A percentile compares a stretch with the other conserved stretches of the same genome.
Evolutionary conservation across 2,888 invertebrate species (phyloP).

Genomic region (Tetranychus piercei): DNA sequence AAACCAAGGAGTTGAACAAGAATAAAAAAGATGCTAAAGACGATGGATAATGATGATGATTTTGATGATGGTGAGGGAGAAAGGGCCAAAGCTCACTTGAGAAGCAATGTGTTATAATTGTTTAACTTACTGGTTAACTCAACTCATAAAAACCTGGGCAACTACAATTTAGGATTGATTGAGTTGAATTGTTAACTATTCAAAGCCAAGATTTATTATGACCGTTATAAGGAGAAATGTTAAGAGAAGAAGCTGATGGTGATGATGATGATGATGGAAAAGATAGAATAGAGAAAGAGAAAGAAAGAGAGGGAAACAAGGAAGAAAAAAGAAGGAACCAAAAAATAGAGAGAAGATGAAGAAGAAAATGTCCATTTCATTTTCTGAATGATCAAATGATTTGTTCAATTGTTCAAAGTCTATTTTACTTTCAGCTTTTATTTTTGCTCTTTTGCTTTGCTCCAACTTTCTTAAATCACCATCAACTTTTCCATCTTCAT

Average conservation of each 20-base stretch:
- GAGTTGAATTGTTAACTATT: background rate
- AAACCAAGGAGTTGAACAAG: too few species aligned
- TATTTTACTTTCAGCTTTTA: too few species aligned
- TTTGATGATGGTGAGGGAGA: too few species aligned
- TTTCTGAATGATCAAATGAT: background rate
- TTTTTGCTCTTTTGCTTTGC: too few species aligned
- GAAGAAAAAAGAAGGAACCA: background rate
- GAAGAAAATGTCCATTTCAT: background rate
- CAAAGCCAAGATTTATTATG: background rate
- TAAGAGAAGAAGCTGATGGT: background rate
- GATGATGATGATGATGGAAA: background rate
- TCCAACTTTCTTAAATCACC: too few species aligned
- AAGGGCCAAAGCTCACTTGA: too few species aligned
- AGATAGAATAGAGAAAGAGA: background rate
- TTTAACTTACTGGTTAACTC: too few species aligned
- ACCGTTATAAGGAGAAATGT: background rate
- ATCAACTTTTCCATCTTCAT: background rate
- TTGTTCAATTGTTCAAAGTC: too few species aligned
- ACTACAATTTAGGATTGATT: background rate
- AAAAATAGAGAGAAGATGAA: background rate
- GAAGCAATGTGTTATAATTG: too few species aligned
- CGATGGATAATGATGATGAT: too few species aligned
- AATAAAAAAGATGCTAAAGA: too few species aligned
- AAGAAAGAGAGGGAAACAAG: constrained; percentile 4
- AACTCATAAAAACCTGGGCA: too few species aligned